Percentiles rank a stretch among this genome's conserved stretches.
Evolutionary conservation across 1,140 invertebrate species (phyloP).

Genomic region (Zophobas atratus): DNA sequence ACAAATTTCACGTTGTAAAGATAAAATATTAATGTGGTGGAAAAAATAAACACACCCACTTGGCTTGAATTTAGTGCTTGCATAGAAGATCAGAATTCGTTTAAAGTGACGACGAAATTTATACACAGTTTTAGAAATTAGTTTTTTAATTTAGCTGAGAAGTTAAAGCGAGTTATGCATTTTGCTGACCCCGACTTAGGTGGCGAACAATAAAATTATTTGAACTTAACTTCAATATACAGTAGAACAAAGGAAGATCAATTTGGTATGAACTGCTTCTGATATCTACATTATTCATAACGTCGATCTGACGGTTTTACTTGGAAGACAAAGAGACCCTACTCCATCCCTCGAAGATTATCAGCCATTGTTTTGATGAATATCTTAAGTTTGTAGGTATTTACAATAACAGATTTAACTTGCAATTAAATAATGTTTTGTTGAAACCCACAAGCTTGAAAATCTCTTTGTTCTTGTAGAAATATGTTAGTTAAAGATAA

Average conservation of each 20-base stretch:
- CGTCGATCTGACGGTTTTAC: conserved; percentile 4
- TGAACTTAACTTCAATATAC: conserved; percentile 13
- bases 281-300: conserved; percentile 14
- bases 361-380: conserved; percentile 11
- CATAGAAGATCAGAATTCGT: too few relatives aligned
- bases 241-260: conserved; percentile 16
- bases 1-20: conserved; percentile 4
- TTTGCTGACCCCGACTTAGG: too few relatives aligned
- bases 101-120: too few relatives aligned
- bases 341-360: not conserved
- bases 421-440: not conserved
- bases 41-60: too few relatives aligned
- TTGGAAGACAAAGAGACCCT: conserved; percentile 11
- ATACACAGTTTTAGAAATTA: too few relatives aligned
- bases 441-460: too few relatives aligned
- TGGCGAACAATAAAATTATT: not conserved
- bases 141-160: too few relatives aligned
- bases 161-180: too few relatives aligned
- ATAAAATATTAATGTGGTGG: not conserved
- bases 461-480: too few relatives aligned
- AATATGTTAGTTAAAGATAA: too few relatives aligned
- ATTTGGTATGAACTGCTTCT: conserved; percentile 22
- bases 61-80: too few relatives aligned
- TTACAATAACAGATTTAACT: not conserved
- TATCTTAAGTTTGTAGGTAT: conserved; percentile 17